These are phyloP conservation scores for Acyrthosiphon pisum DNA, from an alignment of 1,140 invertebrate species.

Conservation along the genomic window DNA sequence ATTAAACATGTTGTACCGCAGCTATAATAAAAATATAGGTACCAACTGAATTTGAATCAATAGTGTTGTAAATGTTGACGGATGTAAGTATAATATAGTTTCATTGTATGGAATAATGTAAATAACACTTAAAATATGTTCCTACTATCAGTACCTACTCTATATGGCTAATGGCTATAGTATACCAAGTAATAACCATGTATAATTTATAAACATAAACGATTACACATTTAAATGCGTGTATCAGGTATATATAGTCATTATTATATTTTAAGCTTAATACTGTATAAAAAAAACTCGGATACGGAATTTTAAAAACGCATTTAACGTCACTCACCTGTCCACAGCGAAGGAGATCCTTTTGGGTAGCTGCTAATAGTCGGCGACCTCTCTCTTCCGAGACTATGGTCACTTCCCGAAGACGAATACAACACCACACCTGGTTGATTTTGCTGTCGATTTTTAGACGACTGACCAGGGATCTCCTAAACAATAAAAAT, in stretches of 20 bases:
- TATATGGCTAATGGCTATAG: background rate
- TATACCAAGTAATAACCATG: background rate
- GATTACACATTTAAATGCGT: too few species aligned
- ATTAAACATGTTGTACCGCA: background rate
- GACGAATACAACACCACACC: slow-evolving; percentile 9
- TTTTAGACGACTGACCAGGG: background rate
- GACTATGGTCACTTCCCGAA: slow-evolving; percentile 49
- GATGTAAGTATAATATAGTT: background rate
- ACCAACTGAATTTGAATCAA: too few species aligned
- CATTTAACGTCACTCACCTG: background rate
- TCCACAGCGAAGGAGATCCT: slow-evolving; percentile 43
- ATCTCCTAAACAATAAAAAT: background rate
- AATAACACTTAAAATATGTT: background rate
- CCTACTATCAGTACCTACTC: background rate
- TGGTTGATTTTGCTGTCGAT: slow-evolving; percentile 1
- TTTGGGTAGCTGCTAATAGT: slow-evolving; percentile 41
- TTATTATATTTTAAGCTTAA: background rate
- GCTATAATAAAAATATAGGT: background rate
- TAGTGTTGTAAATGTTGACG: too few species aligned
- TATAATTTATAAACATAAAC: background rate
- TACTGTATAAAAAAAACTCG: background rate
- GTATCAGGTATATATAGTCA: background rate
- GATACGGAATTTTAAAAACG: background rate
- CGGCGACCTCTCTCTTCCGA: slow-evolving; percentile 24
- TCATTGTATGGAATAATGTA: background rate